Evolutionary conservation across 2,113 vertebrate genomes (phyloP).

Genomic region (Rhombomys opimus): DNA sequence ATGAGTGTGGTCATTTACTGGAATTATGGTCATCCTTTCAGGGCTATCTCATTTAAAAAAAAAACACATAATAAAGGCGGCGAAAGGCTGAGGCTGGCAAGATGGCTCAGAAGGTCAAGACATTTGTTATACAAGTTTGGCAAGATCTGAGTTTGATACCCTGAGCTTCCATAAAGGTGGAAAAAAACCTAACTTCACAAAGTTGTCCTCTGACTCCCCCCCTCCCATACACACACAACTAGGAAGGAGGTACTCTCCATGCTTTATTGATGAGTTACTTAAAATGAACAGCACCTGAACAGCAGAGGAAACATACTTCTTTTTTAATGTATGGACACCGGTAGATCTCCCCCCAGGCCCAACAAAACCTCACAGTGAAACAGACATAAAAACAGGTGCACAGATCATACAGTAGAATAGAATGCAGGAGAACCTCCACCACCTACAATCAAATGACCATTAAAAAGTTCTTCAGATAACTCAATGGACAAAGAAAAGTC

Average conservation of each 20-base stretch:
- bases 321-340: neutral
- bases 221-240: neutral
- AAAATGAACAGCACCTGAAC: neutral
- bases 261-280: neutral
- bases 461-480: conserved; percentile 32
- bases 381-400: neutral
- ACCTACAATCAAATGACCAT: neutral
- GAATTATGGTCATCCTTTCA: neutral
- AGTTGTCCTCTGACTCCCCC: neutral
- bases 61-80: neutral
- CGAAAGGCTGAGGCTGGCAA: neutral
- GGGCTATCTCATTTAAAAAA: neutral
- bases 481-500: neutral
- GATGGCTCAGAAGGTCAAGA: neutral
- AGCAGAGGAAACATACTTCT: neutral
- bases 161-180: neutral
- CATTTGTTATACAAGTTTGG: neutral
- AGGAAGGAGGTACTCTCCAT: neutral
- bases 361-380: neutral
- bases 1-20: neutral
- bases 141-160: neutral
- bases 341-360: neutral
- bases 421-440: conserved; percentile 21
- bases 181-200: neutral
- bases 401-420: neutral